Percentiles rank a stretch among this genome's conserved stretches.
These are phyloP conservation scores for Nematolebias whitei DNA, from an alignment of 2,113 vertebrate species.

Conservation along the genomic window DNA sequence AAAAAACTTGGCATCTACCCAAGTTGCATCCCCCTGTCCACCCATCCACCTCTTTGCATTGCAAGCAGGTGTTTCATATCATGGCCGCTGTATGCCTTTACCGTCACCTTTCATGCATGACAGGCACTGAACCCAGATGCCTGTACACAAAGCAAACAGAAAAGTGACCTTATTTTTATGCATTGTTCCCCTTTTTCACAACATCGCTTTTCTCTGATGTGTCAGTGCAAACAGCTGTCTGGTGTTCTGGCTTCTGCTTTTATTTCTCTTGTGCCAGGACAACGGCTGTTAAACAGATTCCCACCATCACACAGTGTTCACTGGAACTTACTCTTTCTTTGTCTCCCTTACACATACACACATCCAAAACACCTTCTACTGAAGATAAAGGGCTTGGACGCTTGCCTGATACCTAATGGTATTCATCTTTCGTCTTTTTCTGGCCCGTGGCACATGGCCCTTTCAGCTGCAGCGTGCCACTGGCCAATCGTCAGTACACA, in stretches of 20 bases:
- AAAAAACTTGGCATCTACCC: constrained; percentile 37
- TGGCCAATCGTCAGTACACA: constrained; percentile 69
- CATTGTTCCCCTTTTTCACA: neutral
- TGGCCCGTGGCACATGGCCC: constrained; percentile 69
- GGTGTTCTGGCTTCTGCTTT: constrained; percentile 53
- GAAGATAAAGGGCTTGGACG: constrained; percentile 76
- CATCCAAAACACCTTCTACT: constrained; percentile 72
- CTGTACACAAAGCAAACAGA: constrained; percentile 36
- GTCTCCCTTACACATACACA: constrained; percentile 64
- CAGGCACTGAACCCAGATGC: constrained; percentile 30
- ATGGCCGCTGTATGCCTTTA: constrained; percentile 19
- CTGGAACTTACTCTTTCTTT: constrained; percentile 63
- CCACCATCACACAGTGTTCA: constrained; percentile 72
- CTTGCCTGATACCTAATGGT: constrained; percentile 60
- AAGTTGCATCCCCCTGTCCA: constrained; percentile 31
- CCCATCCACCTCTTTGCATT: constrained; percentile 18
- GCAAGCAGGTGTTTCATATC: constrained; percentile 36
- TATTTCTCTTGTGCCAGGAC: constrained; percentile 56
- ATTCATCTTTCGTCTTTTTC: constrained; percentile 54
- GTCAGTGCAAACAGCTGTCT: constrained; percentile 56
- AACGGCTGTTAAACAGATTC: constrained; percentile 77
- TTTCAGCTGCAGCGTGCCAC: constrained; percentile 62
- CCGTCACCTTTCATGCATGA: constrained; percentile 40
- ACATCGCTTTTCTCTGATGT: constrained; percentile 26
- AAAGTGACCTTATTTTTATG: constrained; percentile 30